Evolutionary conservation across 1,140 invertebrate species (phyloP), one percentile per base, ranked within the genome.

Genomic region (Magallana angulata): DNA sequence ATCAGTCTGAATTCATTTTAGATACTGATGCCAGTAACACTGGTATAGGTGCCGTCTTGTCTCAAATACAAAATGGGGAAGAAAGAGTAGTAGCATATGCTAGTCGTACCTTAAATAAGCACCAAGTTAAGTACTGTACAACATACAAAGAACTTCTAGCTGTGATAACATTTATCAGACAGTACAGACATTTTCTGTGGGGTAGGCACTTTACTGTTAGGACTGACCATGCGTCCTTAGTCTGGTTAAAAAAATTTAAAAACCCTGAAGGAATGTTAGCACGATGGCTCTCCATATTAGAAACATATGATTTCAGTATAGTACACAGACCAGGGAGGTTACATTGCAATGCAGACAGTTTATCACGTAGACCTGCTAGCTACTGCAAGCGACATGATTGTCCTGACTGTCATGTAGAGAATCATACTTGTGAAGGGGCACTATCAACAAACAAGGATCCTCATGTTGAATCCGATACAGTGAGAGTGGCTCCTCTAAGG

Each of bases 171-270:
- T 89, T 86, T 68, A 80, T 90, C 5, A 88, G 86, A 57, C 82
- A 84, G 57, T 90, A 86, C 60, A 80, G 64, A 62, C 87, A 85
- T 57, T 88, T 84, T 81, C 64, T 90, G 1, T 84, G 59, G 11
- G 89, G 85, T 30, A 68, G 68, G 80, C 58, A 60, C 7, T 90
- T 88, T 57, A 64, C 60, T 68, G 36, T 88, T 24, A 57, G 71
- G 8, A 85, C 89, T 8, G 85, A 87, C 60, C 89, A 90, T 85
- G 71, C 71, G 3, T 90, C 89, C 8, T 82, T 90, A n/a, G 68
- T 71, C 3, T 90, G 85, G 85, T 57, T 90, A 14, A 84, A 59
- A n/a, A 81, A 48, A 18, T 76, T 88, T 56, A 87, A 87, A 57
- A 80, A 90, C n/a, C 57, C 57, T 11, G 85, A 88, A 57, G 76